Conservation (phyloP, 2,113 vertebrate species). For the Salvelinus sp. region DNA sequence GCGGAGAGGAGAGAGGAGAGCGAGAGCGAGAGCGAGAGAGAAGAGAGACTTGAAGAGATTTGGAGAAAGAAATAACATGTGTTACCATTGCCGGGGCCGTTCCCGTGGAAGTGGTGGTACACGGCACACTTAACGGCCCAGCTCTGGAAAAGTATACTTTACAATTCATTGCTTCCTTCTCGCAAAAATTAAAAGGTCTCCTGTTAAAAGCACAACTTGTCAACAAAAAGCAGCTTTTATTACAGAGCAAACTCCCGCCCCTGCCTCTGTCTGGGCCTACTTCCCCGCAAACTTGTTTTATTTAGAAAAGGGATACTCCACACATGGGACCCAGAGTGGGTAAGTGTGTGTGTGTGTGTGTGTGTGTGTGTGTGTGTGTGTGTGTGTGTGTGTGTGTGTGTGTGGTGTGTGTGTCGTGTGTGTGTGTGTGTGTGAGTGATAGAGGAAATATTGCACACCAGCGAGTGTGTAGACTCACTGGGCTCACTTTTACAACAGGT, state of each 20-base stretch:
- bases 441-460: background rate
- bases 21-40: background rate
- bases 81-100: constrained; percentile 42
- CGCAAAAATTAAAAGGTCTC: constrained; percentile 58
- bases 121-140: constrained; percentile 37
- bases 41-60: background rate
- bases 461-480: background rate
- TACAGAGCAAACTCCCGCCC: constrained; percentile 37
- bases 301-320: constrained; percentile 33
- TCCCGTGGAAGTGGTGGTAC: constrained; percentile 28
- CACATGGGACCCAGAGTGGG: background rate
- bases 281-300: constrained; percentile 36
- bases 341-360: constrained; percentile 10
- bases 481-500: background rate
- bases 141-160: constrained; percentile 54
- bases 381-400: constrained; percentile 9
- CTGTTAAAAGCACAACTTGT: constrained; percentile 53
- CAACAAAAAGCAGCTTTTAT: constrained; percentile 55
- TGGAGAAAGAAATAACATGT: constrained; percentile 26
- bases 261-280: constrained; percentile 32
- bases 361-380: constrained; percentile 4
- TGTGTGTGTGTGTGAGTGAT: background rate
- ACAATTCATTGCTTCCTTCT: constrained; percentile 60
- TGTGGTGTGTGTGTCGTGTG: background rate
- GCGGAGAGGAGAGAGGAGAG: too few species aligned